phyloP scores from a whole-genome alignment of 2,113 vertebrate species.

The Dasyurus viverrinus region DNA sequence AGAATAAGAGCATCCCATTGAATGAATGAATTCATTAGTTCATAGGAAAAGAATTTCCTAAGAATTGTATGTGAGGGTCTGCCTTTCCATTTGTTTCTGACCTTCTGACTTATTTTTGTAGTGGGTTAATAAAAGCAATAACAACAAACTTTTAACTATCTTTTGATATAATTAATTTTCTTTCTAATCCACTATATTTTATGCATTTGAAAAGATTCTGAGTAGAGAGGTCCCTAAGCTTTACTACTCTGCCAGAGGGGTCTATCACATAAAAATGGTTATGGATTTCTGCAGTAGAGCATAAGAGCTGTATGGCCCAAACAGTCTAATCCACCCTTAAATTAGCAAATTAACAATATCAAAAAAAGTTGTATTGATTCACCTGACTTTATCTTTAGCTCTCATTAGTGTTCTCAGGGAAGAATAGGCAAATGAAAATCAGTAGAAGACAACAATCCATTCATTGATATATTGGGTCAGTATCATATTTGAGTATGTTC shows the following conservation, averaged over 20 bases:
- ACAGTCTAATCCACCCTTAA: not conserved
- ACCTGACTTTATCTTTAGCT: not conserved
- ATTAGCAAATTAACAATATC: not conserved
- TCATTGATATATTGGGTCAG: not conserved
- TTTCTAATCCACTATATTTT: no score
- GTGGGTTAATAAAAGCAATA: no score
- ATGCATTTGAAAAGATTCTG: no score
- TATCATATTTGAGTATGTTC: not conserved
- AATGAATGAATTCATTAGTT: not conserved
- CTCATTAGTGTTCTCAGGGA: not conserved
- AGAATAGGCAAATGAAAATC: not conserved
- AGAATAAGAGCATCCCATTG: not conserved
- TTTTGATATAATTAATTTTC: no score
- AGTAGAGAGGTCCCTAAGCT: no score
- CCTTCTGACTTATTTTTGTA: no score
- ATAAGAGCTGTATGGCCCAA: not conserved
- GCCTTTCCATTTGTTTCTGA: no score
- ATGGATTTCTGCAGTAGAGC: not conserved
- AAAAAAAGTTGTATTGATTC: not conserved
- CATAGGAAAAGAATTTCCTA: not conserved
- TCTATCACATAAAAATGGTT: not conserved
- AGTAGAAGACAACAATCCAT: not conserved
- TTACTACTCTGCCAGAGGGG: no score
- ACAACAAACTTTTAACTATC: no score
- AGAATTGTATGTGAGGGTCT: not conserved